These are phyloP conservation scores for Pangasius larnaudii DNA, from an alignment of 2,797 vertebrate genomes.

Conservation along the genomic window DNA sequence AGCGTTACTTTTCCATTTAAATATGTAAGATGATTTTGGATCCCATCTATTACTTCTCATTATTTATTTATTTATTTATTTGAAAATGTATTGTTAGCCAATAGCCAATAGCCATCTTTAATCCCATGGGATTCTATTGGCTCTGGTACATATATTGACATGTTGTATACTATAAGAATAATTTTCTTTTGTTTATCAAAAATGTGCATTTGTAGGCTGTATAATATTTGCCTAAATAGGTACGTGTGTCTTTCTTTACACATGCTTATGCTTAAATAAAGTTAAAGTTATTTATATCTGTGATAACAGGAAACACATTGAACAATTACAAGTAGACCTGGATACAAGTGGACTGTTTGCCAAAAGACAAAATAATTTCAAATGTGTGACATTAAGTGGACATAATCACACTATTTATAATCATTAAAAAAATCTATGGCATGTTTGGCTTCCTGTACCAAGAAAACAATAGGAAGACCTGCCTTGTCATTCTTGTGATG, in stretches of 20 bases:
- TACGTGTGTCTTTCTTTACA: not conserved
- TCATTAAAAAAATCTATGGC: not conserved
- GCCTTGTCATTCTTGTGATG: not conserved
- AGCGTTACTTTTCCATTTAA: not conserved
- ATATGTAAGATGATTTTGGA: not conserved
- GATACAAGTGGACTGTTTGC: not conserved
- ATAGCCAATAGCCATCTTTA: not conserved
- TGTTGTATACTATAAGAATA: not conserved
- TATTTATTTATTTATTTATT: no score
- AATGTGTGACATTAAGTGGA: not conserved
- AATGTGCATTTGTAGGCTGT: not conserved
- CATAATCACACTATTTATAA: not conserved
- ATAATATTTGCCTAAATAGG: not conserved
- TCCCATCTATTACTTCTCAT: not conserved
- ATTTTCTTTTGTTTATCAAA: not conserved
- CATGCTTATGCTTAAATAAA: not conserved
- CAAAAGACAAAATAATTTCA: not conserved
- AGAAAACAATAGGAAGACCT: not conserved
- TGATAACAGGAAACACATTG: not conserved
- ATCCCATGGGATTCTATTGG: not conserved
- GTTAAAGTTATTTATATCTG: not conserved
- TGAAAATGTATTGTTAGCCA: not conserved
- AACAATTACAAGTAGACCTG: not conserved
- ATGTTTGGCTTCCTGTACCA: not conserved
- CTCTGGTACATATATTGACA: not conserved